Evolutionary conservation across 1,140 invertebrate species (phyloP).

Genomic region (Varroa destructor): DNA sequence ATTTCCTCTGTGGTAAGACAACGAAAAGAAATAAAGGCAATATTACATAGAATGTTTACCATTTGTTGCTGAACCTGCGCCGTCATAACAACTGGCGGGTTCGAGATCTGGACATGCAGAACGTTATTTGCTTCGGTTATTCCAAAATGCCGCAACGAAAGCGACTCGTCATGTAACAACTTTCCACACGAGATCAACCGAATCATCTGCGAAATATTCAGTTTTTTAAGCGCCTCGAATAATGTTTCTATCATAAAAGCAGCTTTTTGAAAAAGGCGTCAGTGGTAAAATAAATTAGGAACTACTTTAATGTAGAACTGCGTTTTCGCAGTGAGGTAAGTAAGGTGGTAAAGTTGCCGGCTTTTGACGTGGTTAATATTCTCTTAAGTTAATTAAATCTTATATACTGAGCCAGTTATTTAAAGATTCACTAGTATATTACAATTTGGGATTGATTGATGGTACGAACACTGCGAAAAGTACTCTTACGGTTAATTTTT

Average conservation of each 20-base stretch:
- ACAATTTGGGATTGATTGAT: background rate
- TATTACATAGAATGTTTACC: too few relatives aligned
- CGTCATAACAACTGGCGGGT: background rate
- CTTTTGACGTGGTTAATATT: background rate
- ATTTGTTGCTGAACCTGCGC: too few relatives aligned
- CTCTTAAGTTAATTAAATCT: background rate
- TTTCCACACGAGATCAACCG: conserved; percentile 16
- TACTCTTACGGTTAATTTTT: background rate
- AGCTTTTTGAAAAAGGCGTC: too few relatives aligned
- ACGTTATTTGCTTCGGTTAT: conserved; percentile 1
- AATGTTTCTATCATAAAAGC: too few relatives aligned
- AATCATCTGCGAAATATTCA: background rate
- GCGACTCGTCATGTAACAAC: background rate
- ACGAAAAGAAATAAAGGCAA: too few relatives aligned
- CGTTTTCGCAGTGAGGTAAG: background rate
- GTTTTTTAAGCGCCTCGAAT: too few relatives aligned
- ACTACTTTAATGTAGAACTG: too few relatives aligned
- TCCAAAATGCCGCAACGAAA: background rate
- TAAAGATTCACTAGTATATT: too few relatives aligned
- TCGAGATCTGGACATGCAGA: conserved; percentile 8
- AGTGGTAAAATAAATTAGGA: too few relatives aligned
- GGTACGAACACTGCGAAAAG: background rate
- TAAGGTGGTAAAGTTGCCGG: background rate
- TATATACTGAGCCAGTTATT: background rate
- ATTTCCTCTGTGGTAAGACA: too few relatives aligned